Evolutionary conservation across 2,113 vertebrate species (phyloP), one percentile per base, ranked within the genome.

Genomic region (Protomyctophum bolini): DNA sequence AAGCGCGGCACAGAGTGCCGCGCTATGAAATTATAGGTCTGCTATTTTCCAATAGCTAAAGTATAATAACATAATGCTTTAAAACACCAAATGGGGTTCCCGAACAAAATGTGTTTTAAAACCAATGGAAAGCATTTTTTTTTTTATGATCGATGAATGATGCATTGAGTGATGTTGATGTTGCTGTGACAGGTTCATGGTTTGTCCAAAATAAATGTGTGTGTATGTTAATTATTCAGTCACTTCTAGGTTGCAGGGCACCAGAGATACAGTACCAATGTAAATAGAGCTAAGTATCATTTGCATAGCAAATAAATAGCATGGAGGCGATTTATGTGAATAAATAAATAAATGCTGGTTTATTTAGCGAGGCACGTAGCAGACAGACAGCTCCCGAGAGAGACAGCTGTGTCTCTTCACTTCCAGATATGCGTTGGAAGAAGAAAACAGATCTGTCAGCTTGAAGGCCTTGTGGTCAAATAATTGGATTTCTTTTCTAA

Each of bases 401-500:
- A 80, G 65, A 74, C 60, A 66, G 70, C 63, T 79, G 68, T 69
- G 58, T 70, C 58, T 75, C 66, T 15, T 51, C 10, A 81, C 64
- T 79, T 61, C 63, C 29, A 82, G 67, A 89, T 81, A 85, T 77
- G 72, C 76, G 73, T 82, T n/a, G n/a, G n/a, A n/a, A 80, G 46
- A 66, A 81, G 69, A 80, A 86, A 84, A 83, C 76, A 73, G 73
- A 74, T 83, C 80, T 91, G 83, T 88, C 87, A 88, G 77, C 50
- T 81, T 81, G 63, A 81, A 80, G 75, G 76, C 82, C 74, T 88
- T 79, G 64, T 8, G 5, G 73, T 84, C 78, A 82, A 87, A 88
- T 88, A 89, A 91, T 91, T 88, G 74, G 82, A 87, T 89, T 86
- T 85, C 79, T 82, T 80, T 80, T 80, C 82, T 71, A 75, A 28